Evolutionary conservation across 2,888 invertebrate species (phyloP).

Genomic region (Yponomeuta evonymella): DNA sequence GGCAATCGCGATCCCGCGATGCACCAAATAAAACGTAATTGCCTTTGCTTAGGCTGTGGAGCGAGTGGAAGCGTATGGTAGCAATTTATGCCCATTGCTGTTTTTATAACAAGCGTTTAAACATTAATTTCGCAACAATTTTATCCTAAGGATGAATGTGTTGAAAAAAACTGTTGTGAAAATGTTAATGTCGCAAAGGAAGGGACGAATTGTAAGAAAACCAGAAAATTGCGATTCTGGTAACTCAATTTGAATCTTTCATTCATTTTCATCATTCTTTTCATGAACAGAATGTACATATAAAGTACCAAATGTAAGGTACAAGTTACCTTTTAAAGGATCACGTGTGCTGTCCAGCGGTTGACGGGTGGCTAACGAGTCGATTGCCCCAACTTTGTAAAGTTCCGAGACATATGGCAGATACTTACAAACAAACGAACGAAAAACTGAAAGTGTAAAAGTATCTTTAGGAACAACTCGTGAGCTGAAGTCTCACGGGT

Average conservation of each 20-base stretch:
- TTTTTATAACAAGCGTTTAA: conserved; percentile 10
- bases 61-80: not conserved
- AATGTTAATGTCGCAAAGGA: not conserved
- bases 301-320: no score
- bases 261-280: no score
- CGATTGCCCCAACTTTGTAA: no score
- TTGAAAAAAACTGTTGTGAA: not conserved
- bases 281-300: no score
- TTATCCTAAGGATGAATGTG: not conserved
- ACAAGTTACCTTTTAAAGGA: no score
- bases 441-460: not conserved
- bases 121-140: conserved; percentile 9
- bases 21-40: conserved; percentile 1
- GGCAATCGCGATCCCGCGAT: not conserved
- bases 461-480: not conserved
- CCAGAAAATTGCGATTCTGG: no score
- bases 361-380: no score
- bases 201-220: no score
- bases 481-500: no score
- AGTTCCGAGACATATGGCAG: not conserved
- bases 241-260: no score
- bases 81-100: conserved; percentile 8
- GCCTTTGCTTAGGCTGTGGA: not conserved
- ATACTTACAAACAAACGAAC: not conserved
- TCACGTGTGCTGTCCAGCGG: no score